A percentile compares a stretch with the other conserved stretches of the same genome.
These are phyloP conservation scores for Chaitophorus viminalis DNA, from an alignment of 2,888 invertebrate genomes.

Conservation along the genomic window DNA sequence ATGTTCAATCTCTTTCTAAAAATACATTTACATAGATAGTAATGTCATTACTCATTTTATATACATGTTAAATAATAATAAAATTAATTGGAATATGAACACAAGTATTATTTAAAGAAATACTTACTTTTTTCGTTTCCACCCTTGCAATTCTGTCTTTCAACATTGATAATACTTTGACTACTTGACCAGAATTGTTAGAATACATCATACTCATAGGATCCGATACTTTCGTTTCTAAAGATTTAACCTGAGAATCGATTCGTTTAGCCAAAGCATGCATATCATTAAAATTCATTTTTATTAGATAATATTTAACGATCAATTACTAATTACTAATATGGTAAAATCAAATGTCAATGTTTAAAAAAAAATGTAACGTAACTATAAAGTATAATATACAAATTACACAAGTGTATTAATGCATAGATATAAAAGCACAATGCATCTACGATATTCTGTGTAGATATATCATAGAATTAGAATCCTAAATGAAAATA, in stretches of 20 bases:
- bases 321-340: no score
- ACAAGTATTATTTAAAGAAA: not conserved
- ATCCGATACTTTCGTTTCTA: slow-evolving; percentile 41
- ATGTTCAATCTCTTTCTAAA: slow-evolving; percentile 29
- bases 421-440: no score
- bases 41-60: no score
- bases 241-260: slow-evolving; percentile 31
- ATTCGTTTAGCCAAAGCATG: slow-evolving; percentile 38
- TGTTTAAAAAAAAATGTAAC: no score
- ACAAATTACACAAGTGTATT: no score
- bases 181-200: slow-evolving; percentile 32
- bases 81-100: not conserved
- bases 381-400: no score
- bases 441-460: no score
- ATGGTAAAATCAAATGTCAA: no score
- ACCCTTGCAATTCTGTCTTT: slow-evolving; percentile 26
- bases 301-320: not conserved
- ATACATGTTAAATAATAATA: not conserved
- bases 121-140: slow-evolving; percentile 33
- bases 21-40: not conserved
- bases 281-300: slow-evolving; percentile 55
- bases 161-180: slow-evolving; percentile 44
- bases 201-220: slow-evolving; percentile 55
- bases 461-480: no score
- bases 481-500: no score